Percentiles rank a stretch among this genome's conserved stretches.
These are phyloP conservation scores for Schlechtendalia chinensis DNA, from an alignment of 1,140 invertebrate species.

Conservation along the genomic window DNA sequence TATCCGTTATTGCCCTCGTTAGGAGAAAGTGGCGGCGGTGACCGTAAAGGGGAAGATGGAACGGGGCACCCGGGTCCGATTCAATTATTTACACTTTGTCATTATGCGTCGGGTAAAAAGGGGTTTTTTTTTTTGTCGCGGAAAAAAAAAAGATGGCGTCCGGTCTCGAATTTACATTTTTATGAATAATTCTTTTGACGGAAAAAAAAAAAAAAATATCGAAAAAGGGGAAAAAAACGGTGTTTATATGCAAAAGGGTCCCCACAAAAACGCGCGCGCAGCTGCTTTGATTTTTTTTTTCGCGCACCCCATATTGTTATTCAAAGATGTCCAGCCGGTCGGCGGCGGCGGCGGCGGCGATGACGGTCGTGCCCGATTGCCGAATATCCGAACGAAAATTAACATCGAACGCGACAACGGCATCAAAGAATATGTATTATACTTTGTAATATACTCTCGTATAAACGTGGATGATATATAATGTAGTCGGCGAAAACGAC, in stretches of 20 bases:
- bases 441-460: no score
- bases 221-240: constrained; percentile 36
- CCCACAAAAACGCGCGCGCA: constrained; percentile 48
- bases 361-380: constrained; percentile 9
- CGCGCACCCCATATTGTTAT: constrained; percentile 41
- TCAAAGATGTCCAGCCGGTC: constrained; percentile 49
- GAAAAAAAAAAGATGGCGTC: constrained; percentile 49
- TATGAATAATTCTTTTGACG: constrained; percentile 29
- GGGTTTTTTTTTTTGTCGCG: constrained; percentile 48
- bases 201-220: constrained; percentile 6
- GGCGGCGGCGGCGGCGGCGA: no score
- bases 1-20: constrained; percentile 46
- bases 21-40: constrained; percentile 27
- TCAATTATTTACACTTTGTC: constrained; percentile 50
- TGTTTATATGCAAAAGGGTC: constrained; percentile 46
- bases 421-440: not conserved
- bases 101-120: constrained; percentile 47
- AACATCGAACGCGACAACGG: constrained; percentile 30
- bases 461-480: constrained; percentile 13
- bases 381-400: constrained; percentile 45
- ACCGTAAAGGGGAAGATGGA: no score
- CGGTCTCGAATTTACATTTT: constrained; percentile 23
- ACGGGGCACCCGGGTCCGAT: constrained; percentile 44
- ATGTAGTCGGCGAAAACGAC: not conserved
- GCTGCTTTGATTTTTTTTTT: constrained; percentile 49